Evolutionary conservation across 2,113 vertebrate species (phyloP).

Genomic region (Protobothrops mucrosquamatus): DNA sequence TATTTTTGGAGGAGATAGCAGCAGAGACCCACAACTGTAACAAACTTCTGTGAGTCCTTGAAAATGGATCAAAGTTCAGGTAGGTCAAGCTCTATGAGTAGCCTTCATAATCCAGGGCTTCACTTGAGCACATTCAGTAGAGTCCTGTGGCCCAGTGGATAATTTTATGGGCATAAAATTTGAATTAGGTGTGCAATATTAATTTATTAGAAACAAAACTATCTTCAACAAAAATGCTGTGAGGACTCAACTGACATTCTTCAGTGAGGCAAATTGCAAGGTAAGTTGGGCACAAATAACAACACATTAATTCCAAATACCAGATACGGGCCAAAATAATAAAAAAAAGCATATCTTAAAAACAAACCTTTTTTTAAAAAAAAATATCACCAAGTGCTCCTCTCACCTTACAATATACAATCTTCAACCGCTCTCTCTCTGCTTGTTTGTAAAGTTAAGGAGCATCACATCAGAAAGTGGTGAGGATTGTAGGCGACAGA

Average conservation of each 20-base stretch:
- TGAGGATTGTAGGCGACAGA: not conserved
- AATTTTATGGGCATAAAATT: not conserved
- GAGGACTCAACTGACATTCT: conserved; percentile 2
- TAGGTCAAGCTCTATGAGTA: not conserved
- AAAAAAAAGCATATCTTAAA: not conserved
- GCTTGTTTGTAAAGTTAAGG: conserved; percentile 17
- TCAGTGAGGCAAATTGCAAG: not conserved
- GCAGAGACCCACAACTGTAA: not conserved
- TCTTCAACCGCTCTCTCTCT: not conserved
- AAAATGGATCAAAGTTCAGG: not conserved
- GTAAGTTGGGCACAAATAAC: not conserved
- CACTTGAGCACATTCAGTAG: not conserved
- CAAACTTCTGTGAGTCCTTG: not conserved
- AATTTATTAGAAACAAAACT: conserved; percentile 14
- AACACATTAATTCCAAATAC: conserved; percentile 17
- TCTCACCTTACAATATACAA: conserved; percentile 24
- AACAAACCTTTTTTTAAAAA: not conserved
- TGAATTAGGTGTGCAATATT: not conserved
- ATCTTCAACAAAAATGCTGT: conserved; percentile 24
- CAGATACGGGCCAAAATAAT: conserved; percentile 15
- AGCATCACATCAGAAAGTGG: conserved; percentile 24
- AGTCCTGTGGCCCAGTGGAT: not conserved
- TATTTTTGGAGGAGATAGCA: not conserved
- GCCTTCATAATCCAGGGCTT: not conserved
- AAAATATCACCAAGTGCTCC: conserved; percentile 20